Base-by-base conservation (phyloP, 2,113 vertebrate genomes). In the Cynoglossus semilaevis region DNA sequence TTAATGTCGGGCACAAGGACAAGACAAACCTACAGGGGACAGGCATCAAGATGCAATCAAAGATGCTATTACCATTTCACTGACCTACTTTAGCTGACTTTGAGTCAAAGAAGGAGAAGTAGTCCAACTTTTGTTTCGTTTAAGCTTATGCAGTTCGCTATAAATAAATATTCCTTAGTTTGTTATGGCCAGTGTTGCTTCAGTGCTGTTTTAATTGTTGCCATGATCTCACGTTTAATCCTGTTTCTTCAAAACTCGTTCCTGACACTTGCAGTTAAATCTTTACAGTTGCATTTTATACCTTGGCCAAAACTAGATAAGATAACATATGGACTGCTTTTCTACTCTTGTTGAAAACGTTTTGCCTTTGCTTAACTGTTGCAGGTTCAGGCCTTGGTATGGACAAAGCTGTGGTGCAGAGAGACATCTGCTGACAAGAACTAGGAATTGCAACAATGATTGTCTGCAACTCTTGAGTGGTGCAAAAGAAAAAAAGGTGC, bases 361-460 rank as follows among this genome's bases (percentile, higher is more conserved):
- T 65, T 70, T 59, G 57, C 64, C 43, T 70, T 63, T 53, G 15
- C 18, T n/a, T 3, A 9, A 70, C 42, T 57, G 38, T 35, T 44
- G 38, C 38, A 40, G 10, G 65, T 34, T 43, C 9, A 53, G 11
- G 40, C 19, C 16, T 18, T 41, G 41, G n/a, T 10, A 59, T 16
- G 18, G 11, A 64, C 50, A 15, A 29, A 51, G 36, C 11, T 49
- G 38, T 12, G 42, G 49, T 15, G 0, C 49, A 44, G 8, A 58
- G 51, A 44, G 80, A 81, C 85, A 76, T 66, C 77, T 85, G 70
- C 53, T 86, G 86, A 67, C 45, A 7, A 15, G 1, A 63, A 13
- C 10, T 22, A 3, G 51, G 6, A 77, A 79, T 34, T 79, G 68
- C 68, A 84, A 16, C 4, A 38, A 29, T 54, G 40, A 43, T 14